Evolutionary conservation across 1,140 invertebrate genomes (phyloP).

Genomic region (Oncopeltus fasciatus): DNA sequence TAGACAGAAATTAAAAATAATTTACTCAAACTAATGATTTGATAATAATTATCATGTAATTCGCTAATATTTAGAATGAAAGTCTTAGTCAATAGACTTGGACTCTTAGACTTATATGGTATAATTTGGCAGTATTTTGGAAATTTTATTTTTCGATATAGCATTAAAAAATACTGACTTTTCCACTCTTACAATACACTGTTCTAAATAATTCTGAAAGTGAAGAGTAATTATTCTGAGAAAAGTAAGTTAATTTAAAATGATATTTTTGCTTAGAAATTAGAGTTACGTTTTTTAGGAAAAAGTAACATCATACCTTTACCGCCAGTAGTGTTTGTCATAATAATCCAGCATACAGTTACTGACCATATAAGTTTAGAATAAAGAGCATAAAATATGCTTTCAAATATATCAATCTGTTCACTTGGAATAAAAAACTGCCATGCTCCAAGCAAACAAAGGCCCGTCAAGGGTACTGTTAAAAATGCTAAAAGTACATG

Average conservation of each 20-base stretch:
- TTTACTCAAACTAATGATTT: no score
- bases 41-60: no score
- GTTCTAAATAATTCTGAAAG: no score
- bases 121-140: no score
- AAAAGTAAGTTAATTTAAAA: background rate
- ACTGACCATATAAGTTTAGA: background rate
- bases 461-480: background rate
- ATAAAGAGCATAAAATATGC: background rate
- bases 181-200: no score
- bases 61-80: no score
- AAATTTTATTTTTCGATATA: background rate
- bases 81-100: no score
- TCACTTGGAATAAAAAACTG: background rate
- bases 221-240: background rate
- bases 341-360: background rate
- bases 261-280: background rate
- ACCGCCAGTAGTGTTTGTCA: background rate
- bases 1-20: background rate
- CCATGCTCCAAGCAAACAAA: background rate
- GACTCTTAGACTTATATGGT: no score
- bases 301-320: background rate
- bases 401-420: background rate
- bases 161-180: no score
- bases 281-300: background rate
- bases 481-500: background rate